A percentile compares a stretch with the other conserved stretches of the same genome.
These are phyloP conservation scores for Microctonus hyperodae DNA, from an alignment of 2,888 invertebrate genomes.

Conservation along the genomic window DNA sequence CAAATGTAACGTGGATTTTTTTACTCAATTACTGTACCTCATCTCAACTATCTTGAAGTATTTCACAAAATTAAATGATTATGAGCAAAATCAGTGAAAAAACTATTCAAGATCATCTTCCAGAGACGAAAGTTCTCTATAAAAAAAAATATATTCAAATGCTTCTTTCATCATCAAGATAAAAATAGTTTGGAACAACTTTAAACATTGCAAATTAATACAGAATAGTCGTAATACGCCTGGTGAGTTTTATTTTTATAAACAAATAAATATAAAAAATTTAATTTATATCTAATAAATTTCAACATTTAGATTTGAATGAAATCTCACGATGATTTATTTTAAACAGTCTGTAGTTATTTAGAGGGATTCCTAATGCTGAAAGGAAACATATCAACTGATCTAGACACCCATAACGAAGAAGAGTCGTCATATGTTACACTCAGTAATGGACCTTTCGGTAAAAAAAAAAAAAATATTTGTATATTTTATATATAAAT, in stretches of 20 bases:
- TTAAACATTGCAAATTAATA: not conserved
- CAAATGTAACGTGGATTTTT: not conserved
- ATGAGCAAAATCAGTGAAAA: slow-evolving; percentile 11
- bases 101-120: slow-evolving; percentile 21
- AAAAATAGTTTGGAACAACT: slow-evolving; percentile 1
- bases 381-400: slow-evolving; percentile 60
- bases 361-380: slow-evolving; percentile 61
- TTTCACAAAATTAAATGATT: not conserved
- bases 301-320: not conserved
- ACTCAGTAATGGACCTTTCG: slow-evolving; percentile 59
- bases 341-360: slow-evolving; percentile 53
- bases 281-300: not conserved
- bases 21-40: not conserved
- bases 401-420: slow-evolving; percentile 59
- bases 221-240: not conserved
- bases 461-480: slow-evolving; percentile 40
- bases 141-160: not conserved
- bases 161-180: slow-evolving; percentile 16
- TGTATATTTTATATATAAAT: too few relatives aligned
- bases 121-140: slow-evolving; percentile 26
- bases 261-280: not conserved
- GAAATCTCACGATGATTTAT: not conserved
- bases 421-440: slow-evolving; percentile 61
- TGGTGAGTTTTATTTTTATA: slow-evolving; percentile 8
- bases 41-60: not conserved